Evolutionary conservation across 2,888 invertebrate genomes (phyloP).

Genomic region (Hirtodrosophila histrioides): DNA sequence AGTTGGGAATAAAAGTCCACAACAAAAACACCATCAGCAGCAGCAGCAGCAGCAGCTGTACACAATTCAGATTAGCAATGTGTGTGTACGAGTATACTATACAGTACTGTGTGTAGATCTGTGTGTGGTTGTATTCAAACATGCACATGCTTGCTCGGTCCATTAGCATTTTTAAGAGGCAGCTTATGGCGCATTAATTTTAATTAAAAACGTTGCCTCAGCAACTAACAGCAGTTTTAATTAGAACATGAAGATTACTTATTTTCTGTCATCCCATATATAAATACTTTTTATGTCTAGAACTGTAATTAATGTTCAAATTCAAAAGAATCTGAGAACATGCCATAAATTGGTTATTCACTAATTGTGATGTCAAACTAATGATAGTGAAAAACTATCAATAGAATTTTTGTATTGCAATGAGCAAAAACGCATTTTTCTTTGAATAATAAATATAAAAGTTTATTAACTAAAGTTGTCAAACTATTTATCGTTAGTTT

Average conservation of each 20-base stretch:
- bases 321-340: too few relatives aligned
- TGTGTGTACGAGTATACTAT: slow-evolving; percentile 2
- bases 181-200: slow-evolving; percentile 62
- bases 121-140: slow-evolving; percentile 8
- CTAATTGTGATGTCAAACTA: too few relatives aligned
- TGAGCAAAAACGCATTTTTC: too few relatives aligned
- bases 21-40: slow-evolving; percentile 3
- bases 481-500: too few relatives aligned
- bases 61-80: slow-evolving; percentile 15
- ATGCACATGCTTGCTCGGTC: slow-evolving; percentile 25
- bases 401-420: too few relatives aligned
- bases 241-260: slow-evolving; percentile 15
- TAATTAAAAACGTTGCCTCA: slow-evolving; percentile 56
- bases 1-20: slow-evolving; percentile 23
- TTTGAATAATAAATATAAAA: too few relatives aligned
- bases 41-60: slow-evolving; percentile 11
- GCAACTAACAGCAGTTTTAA: slow-evolving; percentile 24
- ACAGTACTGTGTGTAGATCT: background rate
- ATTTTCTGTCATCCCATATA: too few relatives aligned
- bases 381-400: too few relatives aligned
- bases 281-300: too few relatives aligned
- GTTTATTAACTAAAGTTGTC: too few relatives aligned
- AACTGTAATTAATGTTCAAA: background rate
- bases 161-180: slow-evolving; percentile 41
- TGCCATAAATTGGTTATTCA: too few relatives aligned